Evolutionary conservation across 1,140 invertebrate species (phyloP).

Genomic region (Drosophila aff.): DNA sequence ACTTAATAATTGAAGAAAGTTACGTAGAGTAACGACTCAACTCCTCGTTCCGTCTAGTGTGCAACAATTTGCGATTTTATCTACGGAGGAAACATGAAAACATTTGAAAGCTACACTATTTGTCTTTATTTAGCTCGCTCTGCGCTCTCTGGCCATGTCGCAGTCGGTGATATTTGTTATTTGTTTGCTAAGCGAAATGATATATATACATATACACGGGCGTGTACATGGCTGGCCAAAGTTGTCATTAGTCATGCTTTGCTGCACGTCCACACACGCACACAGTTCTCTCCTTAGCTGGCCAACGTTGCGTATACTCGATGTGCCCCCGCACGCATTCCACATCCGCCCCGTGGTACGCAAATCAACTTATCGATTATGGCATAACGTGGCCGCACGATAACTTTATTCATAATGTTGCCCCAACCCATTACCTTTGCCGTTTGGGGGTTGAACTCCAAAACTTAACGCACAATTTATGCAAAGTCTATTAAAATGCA

Average conservation of each 20-base stretch:
- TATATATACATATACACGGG: constrained; percentile 57
- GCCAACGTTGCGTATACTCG: constrained; percentile 67
- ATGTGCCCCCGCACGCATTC: constrained; percentile 37
- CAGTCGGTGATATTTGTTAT: constrained; percentile 69
- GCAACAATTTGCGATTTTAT: constrained; percentile 65
- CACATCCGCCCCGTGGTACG: constrained; percentile 11
- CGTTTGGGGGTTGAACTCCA: constrained; percentile 7
- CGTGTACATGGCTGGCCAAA: constrained; percentile 59
- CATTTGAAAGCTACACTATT: constrained; percentile 74
- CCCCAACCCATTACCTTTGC: constrained; percentile 6
- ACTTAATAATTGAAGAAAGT: not conserved
- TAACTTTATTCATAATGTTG: constrained; percentile 66
- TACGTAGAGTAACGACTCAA: too few relatives aligned
- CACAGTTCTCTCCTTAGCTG: constrained; percentile 3
- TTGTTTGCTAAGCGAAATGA: constrained; percentile 79
- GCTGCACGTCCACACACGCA: constrained; percentile 44
- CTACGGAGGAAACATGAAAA: constrained; percentile 49
- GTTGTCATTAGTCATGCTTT: constrained; percentile 80
- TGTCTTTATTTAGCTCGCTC: constrained; percentile 68
- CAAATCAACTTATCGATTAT: constrained; percentile 62
- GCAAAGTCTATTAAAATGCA: constrained; percentile 73
- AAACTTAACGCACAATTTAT: constrained; percentile 57
- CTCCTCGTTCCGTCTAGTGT: constrained; percentile 48
- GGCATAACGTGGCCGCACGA: constrained; percentile 15
- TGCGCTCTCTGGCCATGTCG: not conserved